Conservation (phyloP, 2,888 invertebrate genomes). For the Scrobipalpa costella region DNA sequence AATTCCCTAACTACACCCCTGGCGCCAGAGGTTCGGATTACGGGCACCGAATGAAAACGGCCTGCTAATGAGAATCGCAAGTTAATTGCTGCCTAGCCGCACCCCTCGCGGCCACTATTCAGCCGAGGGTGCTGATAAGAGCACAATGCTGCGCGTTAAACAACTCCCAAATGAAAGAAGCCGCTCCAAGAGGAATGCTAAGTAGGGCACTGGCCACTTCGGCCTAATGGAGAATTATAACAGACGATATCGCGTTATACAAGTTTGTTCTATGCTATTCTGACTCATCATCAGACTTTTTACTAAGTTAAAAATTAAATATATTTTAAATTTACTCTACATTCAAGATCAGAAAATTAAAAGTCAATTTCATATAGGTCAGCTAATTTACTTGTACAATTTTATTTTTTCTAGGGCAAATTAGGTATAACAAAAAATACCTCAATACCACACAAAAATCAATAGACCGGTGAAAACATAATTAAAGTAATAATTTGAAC, state of each 20-base stretch:
- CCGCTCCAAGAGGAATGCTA: slow-evolving; percentile 32
- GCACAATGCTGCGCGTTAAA: slow-evolving; percentile 51
- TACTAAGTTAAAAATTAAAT: too few relatives aligned
- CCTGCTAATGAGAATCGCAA: slow-evolving; percentile 72
- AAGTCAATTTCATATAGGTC: too few relatives aligned
- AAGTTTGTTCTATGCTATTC: not conserved
- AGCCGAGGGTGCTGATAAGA: slow-evolving; percentile 59
- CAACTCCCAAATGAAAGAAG: slow-evolving; percentile 47
- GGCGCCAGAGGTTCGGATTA: slow-evolving; percentile 55
- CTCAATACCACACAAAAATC: too few relatives aligned
- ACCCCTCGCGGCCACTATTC: slow-evolving; percentile 45
- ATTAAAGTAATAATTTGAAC: too few relatives aligned
- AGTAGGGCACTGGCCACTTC: slow-evolving; percentile 26
- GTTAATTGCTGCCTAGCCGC: slow-evolving; percentile 61
- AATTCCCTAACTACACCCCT: slow-evolving; percentile 21
- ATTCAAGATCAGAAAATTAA: too few relatives aligned
- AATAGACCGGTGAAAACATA: too few relatives aligned
- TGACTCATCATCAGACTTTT: too few relatives aligned
- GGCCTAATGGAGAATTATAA: slow-evolving; percentile 29
- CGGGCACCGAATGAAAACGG: slow-evolving; percentile 70
- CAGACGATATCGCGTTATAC: not conserved
- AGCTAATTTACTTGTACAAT: too few relatives aligned
- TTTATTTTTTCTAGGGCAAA: too few relatives aligned
- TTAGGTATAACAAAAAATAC: too few relatives aligned
- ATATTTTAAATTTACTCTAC: too few relatives aligned